Evolutionary conservation across 2,113 vertebrate genomes (phyloP).

Genomic region (Sebastes schlegelii): DNA sequence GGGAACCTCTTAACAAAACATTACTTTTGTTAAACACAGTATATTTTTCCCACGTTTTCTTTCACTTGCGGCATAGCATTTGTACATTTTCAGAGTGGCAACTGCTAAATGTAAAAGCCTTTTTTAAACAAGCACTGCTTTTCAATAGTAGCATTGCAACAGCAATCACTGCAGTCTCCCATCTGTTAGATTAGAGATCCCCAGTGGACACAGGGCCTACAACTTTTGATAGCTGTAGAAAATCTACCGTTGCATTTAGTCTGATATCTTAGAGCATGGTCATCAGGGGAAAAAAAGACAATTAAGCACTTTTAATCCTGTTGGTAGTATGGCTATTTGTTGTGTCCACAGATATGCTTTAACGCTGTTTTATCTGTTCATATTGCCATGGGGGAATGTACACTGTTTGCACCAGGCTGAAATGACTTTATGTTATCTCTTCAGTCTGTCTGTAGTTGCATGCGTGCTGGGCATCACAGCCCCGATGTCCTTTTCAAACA

Average conservation of each 20-base stretch:
- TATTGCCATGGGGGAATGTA: constrained; percentile 36
- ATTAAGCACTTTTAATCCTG: constrained; percentile 26
- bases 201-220: constrained; percentile 57
- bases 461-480: constrained; percentile 33
- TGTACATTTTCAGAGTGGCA: background rate
- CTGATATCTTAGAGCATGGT: constrained; percentile 16
- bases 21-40: background rate
- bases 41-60: background rate
- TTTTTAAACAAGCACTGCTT: background rate
- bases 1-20: constrained; percentile 51
- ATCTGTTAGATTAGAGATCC: constrained; percentile 38
- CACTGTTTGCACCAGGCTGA: constrained; percentile 43
- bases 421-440: constrained; percentile 23
- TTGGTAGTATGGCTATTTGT: constrained; percentile 44
- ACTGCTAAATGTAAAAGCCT: background rate
- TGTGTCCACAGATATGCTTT: constrained; percentile 56
- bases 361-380: constrained; percentile 63
- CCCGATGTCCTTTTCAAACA: constrained; percentile 35
- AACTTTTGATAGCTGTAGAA: background rate
- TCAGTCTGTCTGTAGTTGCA: constrained; percentile 45
- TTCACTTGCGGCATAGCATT: background rate
- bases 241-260: constrained; percentile 19
- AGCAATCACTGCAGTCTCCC: background rate
- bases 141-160: background rate
- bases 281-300: background rate